Base-by-base conservation (phyloP, 2,888 invertebrate genomes). In the Gnatocerus cornutus region DNA sequence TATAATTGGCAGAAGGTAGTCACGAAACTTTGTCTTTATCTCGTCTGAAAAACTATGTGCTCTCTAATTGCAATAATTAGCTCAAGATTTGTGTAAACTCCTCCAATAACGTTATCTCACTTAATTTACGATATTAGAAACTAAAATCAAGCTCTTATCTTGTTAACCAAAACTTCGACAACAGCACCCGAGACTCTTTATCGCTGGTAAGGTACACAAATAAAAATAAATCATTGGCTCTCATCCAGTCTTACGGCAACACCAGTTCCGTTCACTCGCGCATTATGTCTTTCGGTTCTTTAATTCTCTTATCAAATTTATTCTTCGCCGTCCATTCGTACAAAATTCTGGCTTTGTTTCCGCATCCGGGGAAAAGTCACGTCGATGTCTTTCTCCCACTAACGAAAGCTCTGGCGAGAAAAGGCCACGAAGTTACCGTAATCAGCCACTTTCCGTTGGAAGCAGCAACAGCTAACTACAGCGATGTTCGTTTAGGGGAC, bases 351-450 rank as follows among this genome's bases (percentile, higher is more conserved):
- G 91, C 88, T 13, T 82, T 91, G 71, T 91, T 91, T 78, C 89
- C 90, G 0, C 90, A 91, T 76, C 85, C 87, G n/a, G 91, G 92
- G 1, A 91, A 89, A 77, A 93, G 93, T 68, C 93, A 93, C 80
- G 91, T 91, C 76, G 85, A 89, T 30, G 89, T 91, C 33, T 91
- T 90, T 77, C 86, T 86, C 74, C 88, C 90, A 0, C 85, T 90
- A 63, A 79, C 93, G 50, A 86, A 85, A 52, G 90, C 88, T 73
- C 80, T 93, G 56, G 89, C 88, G 0, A 84, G 80, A 30, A 86
- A 88, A 58, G 92, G 91, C 0, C 92, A 93, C 76, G 86, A 90
- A 69, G 81, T 93, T 0, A 92, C 91, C 0, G 89, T 92, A 1
- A 85, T 92, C 45, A 91, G 91, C 6, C 88, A 90, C 77, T 91